Conservation (phyloP, 2,113 vertebrate genomes). For the Dromaius novaehollandiae region DNA sequence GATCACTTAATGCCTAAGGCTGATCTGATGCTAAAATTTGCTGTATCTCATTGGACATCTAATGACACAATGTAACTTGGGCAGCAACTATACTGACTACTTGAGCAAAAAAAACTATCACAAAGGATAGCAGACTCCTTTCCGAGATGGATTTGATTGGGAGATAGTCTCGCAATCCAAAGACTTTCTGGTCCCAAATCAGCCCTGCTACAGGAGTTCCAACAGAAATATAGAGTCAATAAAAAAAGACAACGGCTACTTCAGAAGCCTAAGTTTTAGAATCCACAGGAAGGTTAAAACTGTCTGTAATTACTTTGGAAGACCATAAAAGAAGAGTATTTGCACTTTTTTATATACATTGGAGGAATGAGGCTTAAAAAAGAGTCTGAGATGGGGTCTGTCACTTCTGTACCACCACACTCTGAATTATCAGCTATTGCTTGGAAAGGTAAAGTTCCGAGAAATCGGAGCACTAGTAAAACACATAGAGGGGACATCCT, state of each 20-base stretch:
- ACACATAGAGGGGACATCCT: not conserved
- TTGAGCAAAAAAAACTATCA: not conserved
- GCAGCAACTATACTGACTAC: not conserved
- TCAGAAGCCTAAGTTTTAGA: not conserved
- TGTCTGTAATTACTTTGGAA: not conserved
- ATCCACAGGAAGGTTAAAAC: not conserved
- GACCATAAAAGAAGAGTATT: not conserved
- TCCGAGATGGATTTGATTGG: not conserved
- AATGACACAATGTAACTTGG: not conserved
- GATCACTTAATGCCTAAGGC: not conserved
- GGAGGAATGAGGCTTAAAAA: not conserved
- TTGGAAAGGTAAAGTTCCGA: not conserved
- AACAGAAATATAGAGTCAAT: not conserved
- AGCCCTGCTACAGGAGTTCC: not conserved
- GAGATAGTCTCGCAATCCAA: not conserved
- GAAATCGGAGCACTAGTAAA: not conserved
- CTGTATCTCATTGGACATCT: not conserved
- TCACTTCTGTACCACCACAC: not conserved
- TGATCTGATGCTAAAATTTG: not conserved
- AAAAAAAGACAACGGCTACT: not conserved
- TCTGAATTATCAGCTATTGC: not conserved
- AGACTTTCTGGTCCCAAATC: not conserved
- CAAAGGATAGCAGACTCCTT: not conserved
- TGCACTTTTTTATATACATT: not conserved
- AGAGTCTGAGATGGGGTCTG: not conserved